Evolutionary conservation across 2,113 vertebrate species (phyloP).

Genomic region (Tapirus terrestris): DNA sequence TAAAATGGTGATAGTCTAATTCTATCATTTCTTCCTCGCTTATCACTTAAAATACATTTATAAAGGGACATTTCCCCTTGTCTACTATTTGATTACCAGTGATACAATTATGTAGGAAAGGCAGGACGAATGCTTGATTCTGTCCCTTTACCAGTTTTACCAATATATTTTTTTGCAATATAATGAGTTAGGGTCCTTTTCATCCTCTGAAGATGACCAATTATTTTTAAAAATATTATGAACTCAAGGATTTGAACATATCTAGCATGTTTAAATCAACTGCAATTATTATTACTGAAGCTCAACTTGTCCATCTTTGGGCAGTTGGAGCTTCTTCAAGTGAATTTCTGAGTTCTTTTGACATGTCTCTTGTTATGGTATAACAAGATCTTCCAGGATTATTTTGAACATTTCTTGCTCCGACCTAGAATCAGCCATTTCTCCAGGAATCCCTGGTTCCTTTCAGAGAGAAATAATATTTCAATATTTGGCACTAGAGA

Average conservation of each 20-base stretch:
- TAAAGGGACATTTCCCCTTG: background rate
- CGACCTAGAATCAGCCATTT: background rate
- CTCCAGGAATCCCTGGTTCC: background rate
- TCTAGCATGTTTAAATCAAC: background rate
- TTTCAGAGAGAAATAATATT: background rate
- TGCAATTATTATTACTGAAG: background rate
- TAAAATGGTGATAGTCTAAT: background rate
- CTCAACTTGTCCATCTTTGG: background rate
- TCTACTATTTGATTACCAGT: background rate
- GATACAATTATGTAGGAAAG: background rate
- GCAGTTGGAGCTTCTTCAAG: background rate
- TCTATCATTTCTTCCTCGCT: background rate
- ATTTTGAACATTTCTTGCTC: background rate
- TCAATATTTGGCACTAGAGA: background rate
- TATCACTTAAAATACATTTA: conserved; percentile 3
- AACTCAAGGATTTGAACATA: background rate
- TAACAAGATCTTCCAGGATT: background rate
- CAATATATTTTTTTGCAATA: background rate
- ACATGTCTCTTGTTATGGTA: background rate
- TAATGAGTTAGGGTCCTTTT: background rate
- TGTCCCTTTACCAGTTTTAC: background rate
- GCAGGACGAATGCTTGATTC: background rate
- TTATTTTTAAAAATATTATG: background rate
- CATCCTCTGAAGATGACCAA: background rate
- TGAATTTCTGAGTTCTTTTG: background rate